Evolutionary conservation across 2,113 vertebrate genomes (phyloP), one percentile per base, ranked within the genome.

Genomic region (Pelodiscus sinensis): DNA sequence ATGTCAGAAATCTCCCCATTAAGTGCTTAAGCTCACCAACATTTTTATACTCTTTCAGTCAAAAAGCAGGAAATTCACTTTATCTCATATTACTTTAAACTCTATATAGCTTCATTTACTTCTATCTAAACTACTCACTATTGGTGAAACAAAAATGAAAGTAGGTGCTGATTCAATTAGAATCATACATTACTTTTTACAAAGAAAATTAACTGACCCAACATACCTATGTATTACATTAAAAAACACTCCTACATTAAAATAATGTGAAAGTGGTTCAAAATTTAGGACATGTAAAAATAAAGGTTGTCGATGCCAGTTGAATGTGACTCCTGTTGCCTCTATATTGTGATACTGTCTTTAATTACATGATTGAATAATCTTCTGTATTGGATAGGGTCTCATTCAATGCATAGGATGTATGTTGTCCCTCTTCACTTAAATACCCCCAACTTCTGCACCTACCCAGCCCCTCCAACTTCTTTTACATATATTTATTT

Each of bases 1-100:
- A 94, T 95, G 73, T 92, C 58, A 54, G 90, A 95, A 95, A 96
- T 93, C 71, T 91, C 87, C 87, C 79, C 85, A 88, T 95, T 79
- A 92, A 85, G 94, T 91, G 80, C 71, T 78, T 78, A 93, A 96
- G 71, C 38, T 73, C 84, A 86, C 79, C 89, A 92, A 97, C 95
- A 73, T 93, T 83, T 95, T 52, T 71, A 6, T 85, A 50, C 80
- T 68, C 92, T 94, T 91, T 78, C 83, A 75, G 52, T 86, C 91
- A 87, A 89, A 94, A 78, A 85, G 79, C 38, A 84, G 73, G 88
- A 91, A 95, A 90, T 87, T 68, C 27, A 85, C n/a, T 95, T 73
- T 11, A 87, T 92, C 84, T 95, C 51, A 88, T 83, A 60, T 90
- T 56, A 65, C 86, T 82, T 89, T 86, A 90, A 35, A 86, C 56